Percentiles rank a stretch among this genome's conserved stretches.
Evolutionary conservation across 2,797 vertebrate species (phyloP).

Genomic region (Euthynnus affinis): DNA sequence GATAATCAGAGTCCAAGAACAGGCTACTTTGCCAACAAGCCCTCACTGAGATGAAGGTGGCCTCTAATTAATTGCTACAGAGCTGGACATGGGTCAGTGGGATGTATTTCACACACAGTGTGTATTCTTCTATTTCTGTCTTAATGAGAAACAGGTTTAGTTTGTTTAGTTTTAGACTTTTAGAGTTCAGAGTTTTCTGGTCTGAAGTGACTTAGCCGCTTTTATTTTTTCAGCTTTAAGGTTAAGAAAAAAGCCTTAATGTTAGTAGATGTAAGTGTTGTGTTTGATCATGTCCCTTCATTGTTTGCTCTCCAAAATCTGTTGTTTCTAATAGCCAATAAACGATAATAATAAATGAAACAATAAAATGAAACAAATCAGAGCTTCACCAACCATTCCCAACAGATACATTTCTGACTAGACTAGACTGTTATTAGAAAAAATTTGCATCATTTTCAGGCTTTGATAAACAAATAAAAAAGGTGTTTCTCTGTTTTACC

Average conservation of each 20-base stretch:
- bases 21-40: conserved; percentile 64
- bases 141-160: conserved; percentile 5
- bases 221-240: conserved; percentile 11
- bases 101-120: background rate
- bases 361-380: conserved; percentile 66
- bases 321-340: conserved; percentile 59
- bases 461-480: conserved; percentile 78
- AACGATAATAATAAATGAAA: too few relatives aligned
- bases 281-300: conserved; percentile 24
- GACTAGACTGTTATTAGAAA: conserved; percentile 64
- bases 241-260: conserved; percentile 1
- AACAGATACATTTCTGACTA: background rate
- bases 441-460: conserved; percentile 68
- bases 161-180: conserved; percentile 14
- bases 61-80: conserved; percentile 73
- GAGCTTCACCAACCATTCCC: background rate
- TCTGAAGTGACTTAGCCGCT: background rate
- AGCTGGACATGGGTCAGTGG: conserved; percentile 46
- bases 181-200: conserved; percentile 10
- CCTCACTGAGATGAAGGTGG: conserved; percentile 62
- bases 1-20: conserved; percentile 63
- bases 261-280: conserved; percentile 12
- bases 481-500: conserved; percentile 65
- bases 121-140: conserved; percentile 4
- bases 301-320: conserved; percentile 52